A percentile compares a stretch with the other conserved stretches of the same genome.
Evolutionary conservation across 2,888 invertebrate genomes (phyloP).

Genomic region (Perizoma affinitatum): DNA sequence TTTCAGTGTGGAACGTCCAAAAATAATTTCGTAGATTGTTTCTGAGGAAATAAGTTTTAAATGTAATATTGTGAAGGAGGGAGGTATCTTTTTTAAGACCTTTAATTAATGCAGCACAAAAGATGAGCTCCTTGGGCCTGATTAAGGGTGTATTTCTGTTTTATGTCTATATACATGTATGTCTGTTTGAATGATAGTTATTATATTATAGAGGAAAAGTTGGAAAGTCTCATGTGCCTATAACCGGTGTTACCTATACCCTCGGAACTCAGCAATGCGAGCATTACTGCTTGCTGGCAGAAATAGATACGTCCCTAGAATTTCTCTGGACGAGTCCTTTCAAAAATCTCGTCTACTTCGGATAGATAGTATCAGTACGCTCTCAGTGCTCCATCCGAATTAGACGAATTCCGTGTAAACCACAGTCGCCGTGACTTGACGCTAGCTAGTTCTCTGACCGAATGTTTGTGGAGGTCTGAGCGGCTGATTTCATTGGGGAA

Average conservation of each 20-base stretch:
- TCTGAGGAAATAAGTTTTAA: conserved; percentile 24
- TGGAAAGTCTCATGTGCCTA: too few species aligned
- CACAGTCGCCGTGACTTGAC: neutral
- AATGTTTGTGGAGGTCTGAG: conserved; percentile 1
- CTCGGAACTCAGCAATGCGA: too few species aligned
- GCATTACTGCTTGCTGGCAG: too few species aligned
- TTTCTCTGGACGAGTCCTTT: too few species aligned
- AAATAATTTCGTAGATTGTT: conserved; percentile 37
- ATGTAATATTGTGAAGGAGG: conserved; percentile 27
- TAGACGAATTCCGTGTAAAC: neutral
- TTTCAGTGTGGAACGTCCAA: conserved; percentile 26
- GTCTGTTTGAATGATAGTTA: neutral
- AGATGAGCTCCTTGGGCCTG: conserved; percentile 3
- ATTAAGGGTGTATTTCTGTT: neutral
- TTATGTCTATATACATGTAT: too few species aligned
- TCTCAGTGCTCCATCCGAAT: neutral
- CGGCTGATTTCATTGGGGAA: conserved; percentile 4
- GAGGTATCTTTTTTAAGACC: conserved; percentile 31
- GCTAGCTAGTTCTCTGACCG: neutral
- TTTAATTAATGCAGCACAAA: conserved; percentile 29
- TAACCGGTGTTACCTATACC: too few species aligned
- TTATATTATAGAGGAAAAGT: too few species aligned
- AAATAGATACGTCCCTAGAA: too few species aligned
- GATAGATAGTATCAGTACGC: neutral
- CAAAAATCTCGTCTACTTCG: too few species aligned